Conservation (phyloP, 1,140 invertebrate species). For the Probaryconus sp. region DNA sequence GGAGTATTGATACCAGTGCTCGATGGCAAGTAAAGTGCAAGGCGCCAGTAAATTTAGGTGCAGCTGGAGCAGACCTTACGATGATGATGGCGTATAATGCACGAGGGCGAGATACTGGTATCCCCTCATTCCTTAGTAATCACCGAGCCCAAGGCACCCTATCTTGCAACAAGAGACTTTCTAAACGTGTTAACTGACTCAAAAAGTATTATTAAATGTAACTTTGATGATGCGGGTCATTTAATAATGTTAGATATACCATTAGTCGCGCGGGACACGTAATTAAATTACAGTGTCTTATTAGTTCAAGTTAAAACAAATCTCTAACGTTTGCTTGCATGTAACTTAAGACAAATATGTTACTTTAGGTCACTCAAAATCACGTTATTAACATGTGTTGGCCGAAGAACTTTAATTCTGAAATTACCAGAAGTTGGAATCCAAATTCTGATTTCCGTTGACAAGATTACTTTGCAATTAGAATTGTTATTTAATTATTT, state of each 20-base stretch:
- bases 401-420: no score
- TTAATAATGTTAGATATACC: constrained; percentile 38
- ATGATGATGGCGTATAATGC: constrained; percentile 52
- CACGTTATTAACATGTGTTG: no score
- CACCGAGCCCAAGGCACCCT: constrained; percentile 71
- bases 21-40: constrained; percentile 38
- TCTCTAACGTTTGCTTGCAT: no score
- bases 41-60: constrained; percentile 33
- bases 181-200: constrained; percentile 67
- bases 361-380: no score
- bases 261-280: constrained; percentile 16
- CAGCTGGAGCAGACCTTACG: constrained; percentile 39
- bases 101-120: constrained; percentile 76
- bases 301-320: no score
- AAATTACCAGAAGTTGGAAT: no score
- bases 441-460: no score
- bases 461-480: no score
- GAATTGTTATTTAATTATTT: no score
- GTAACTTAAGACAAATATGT: no score
- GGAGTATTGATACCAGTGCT: constrained; percentile 39
- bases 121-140: constrained; percentile 78
- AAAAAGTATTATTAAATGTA: constrained; percentile 41
- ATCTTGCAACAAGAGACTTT: constrained; percentile 71
- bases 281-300: constrained; percentile 32
- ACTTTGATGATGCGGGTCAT: constrained; percentile 13